These are phyloP conservation scores for Proteles cristata DNA, from an alignment of 2,113 vertebrate species.

Conservation along the genomic window DNA sequence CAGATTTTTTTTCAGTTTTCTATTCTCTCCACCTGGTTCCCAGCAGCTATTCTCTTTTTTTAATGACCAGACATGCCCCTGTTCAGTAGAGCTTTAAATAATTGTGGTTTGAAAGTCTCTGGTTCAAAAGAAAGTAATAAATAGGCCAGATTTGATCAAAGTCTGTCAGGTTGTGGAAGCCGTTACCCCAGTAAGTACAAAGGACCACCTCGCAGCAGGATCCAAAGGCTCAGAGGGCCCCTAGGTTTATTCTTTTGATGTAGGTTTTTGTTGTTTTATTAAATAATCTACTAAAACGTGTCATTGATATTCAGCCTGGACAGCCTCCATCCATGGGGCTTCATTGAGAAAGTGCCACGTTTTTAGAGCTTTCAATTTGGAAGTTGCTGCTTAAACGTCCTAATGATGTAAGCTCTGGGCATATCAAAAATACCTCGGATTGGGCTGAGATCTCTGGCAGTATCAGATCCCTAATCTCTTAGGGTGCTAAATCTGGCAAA, in stretches of 20 bases:
- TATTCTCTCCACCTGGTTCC: not conserved
- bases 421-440: not conserved
- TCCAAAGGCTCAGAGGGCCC: not conserved
- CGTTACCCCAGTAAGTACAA: not conserved
- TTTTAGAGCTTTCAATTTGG: not conserved
- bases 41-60: not conserved
- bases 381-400: not conserved
- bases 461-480: not conserved
- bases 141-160: conserved; percentile 59
- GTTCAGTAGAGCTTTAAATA: conserved; percentile 39
- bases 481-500: not conserved
- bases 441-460: not conserved
- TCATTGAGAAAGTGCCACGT: not conserved
- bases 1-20: not conserved
- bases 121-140: conserved; percentile 59
- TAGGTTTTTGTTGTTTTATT: conserved; percentile 69
- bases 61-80: not conserved
- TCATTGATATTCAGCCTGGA: not conserved
- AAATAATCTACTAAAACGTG: not conserved
- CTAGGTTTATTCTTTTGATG: conserved; percentile 50
- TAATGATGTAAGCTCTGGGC: not conserved
- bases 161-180: not conserved
- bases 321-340: rapidly evolving
- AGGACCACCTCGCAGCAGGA: not conserved
- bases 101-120: conserved; percentile 40